These are phyloP conservation scores for Dorcus hopei DNA, from an alignment of 2,888 invertebrate genomes.

Conservation along the genomic window DNA sequence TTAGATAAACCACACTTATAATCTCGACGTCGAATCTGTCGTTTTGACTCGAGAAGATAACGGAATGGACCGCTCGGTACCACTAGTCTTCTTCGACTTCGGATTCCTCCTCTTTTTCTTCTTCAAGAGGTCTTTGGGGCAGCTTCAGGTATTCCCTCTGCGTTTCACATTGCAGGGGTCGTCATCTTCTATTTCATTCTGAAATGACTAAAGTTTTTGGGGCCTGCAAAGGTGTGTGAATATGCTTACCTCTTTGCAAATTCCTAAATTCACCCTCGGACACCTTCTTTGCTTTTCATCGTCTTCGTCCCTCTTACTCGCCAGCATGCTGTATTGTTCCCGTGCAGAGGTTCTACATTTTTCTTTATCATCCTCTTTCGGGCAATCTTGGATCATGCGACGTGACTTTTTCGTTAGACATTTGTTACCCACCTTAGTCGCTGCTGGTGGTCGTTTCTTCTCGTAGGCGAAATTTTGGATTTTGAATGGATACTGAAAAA, in stretches of 20 bases:
- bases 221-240: not conserved
- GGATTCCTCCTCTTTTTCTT: constrained; percentile 28
- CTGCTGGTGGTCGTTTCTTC: not conserved
- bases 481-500: constrained; percentile 13
- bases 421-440: not conserved
- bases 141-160: constrained; percentile 44
- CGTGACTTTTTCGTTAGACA: constrained; percentile 16
- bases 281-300: constrained; percentile 13
- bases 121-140: constrained; percentile 41
- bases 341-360: not conserved
- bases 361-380: constrained; percentile 1
- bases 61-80: too few species aligned
- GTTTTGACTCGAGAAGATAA: too few species aligned
- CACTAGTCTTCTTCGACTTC: constrained; percentile 13
- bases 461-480: constrained; percentile 7
- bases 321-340: not conserved
- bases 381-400: constrained; percentile 17
- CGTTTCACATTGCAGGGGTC: constrained; percentile 31
- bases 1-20: too few species aligned
- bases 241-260: constrained; percentile 8
- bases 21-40: too few species aligned
- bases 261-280: constrained; percentile 18
- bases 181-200: constrained; percentile 10
- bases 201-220: not conserved
- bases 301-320: not conserved